Evolutionary conservation across 2,113 vertebrate species (phyloP), one percentile per base, ranked within the genome.

Genomic region (Xyliphius kryptos): DNA sequence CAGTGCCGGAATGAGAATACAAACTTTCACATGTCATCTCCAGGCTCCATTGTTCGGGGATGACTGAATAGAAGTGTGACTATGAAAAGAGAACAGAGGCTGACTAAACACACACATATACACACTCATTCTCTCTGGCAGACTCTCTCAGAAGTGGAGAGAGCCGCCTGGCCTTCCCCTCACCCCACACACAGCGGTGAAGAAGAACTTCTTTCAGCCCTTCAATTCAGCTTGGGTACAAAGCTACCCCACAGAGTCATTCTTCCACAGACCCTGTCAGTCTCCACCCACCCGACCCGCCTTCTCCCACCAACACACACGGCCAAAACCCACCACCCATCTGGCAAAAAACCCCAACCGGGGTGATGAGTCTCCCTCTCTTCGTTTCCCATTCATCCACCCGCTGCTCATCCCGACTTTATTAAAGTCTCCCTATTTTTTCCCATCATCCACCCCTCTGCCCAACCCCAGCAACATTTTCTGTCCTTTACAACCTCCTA

Each of bases 181-280:
- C 50, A 69, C 76, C 73, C 75, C 69, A 74, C 78, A 85, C 85
- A 83, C 79, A 83, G 76, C 63, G 70, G 72, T 71, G 82, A 73
- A 79, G 80, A 86, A 82, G 59, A 70, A 69, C 80, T 79, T 77
- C 77, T 70, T 80, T 76, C 77, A 82, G 76, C 79, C 76, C 74
- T 67, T 44, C 82, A 80, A 86, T 89, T 88, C 87, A 89, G 77
- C 51, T 54, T 22, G 61, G 71, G 68, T 71, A 89, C 86, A 89
- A 89, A 85, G 82, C 83, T 81, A 83, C 85, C 87, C 86, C 78
- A 81, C 82, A 36, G 85, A 87, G 87, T 77, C 84, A 84, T 89
- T 88, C 77, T 85, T 87, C 82, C 81, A 68, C 53, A 66, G 79
- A 78, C 81, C 80, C 81, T 81, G 83, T 82, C 81, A 64, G 74